Evolutionary conservation across 2,113 vertebrate genomes (phyloP).

Genomic region (Crocuta crocuta): DNA sequence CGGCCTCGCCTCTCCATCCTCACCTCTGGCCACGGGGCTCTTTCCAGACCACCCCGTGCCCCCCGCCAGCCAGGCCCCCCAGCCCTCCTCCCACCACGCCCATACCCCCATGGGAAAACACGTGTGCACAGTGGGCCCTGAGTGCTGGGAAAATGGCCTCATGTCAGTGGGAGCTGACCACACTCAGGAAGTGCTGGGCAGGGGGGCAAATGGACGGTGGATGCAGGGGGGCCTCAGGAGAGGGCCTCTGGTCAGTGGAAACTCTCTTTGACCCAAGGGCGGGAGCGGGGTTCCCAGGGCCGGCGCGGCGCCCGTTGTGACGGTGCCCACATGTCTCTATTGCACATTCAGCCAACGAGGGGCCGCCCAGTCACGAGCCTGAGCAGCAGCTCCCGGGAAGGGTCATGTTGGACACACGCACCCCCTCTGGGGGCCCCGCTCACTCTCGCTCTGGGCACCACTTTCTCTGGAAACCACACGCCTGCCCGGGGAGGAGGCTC

Average conservation of each 20-base stretch:
- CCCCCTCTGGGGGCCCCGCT: not conserved
- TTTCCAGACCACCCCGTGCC: not conserved
- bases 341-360: not conserved
- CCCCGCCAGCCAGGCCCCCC: not conserved
- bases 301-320: not conserved
- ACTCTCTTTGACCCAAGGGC: not conserved
- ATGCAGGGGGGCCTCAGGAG: not conserved
- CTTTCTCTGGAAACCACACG: not conserved
- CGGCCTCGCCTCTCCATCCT: not conserved
- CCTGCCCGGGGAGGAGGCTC: not conserved
- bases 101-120: not conserved
- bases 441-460: not conserved
- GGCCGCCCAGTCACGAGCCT: not conserved
- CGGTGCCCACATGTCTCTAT: fast-evolving
- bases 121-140: fast-evolving
- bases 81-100: not conserved
- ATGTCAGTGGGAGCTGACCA: not conserved
- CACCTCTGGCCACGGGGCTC: not conserved
- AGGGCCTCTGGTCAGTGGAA: not conserved
- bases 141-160: not conserved
- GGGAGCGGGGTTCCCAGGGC: no score
- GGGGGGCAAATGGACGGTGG: not conserved
- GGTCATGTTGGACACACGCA: not conserved
- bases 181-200: not conserved
- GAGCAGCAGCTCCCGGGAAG: not conserved